Evolutionary conservation across 2,113 vertebrate species (phyloP).

Genomic region (Toxostoma redivivum): DNA sequence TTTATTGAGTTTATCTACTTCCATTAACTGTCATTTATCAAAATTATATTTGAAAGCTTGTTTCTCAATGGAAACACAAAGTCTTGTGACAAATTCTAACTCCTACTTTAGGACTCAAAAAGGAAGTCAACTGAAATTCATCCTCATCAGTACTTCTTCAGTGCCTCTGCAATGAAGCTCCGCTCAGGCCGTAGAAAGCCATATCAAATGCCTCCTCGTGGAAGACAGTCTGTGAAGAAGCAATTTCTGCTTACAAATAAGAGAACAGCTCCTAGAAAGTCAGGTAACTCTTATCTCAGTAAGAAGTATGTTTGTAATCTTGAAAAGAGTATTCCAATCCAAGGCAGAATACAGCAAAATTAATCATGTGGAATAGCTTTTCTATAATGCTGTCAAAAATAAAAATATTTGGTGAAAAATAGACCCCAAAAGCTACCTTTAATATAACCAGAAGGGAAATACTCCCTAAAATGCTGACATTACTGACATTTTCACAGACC

Average conservation of each 20-base stretch:
- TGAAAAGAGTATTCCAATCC: neutral
- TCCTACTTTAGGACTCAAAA: neutral
- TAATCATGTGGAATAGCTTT: neutral
- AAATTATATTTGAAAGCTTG: neutral
- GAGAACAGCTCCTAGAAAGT: neutral
- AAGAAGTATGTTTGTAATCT: neutral
- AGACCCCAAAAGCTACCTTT: neutral
- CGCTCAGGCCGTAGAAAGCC: neutral
- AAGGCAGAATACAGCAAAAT: neutral
- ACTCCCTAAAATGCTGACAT: neutral
- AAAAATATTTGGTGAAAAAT: neutral
- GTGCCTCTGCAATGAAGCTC: neutral
- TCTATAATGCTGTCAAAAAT: neutral
- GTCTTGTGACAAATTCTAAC: neutral
- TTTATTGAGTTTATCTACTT: neutral
- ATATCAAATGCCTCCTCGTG: rapidly evolving
- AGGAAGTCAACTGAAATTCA: neutral
- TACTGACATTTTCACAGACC: neutral
- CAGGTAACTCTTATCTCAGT: slow-evolving; percentile 24
- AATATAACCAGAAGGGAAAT: neutral
- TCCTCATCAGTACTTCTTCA: neutral
- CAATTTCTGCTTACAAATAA: rapidly evolving
- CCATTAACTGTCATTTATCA: neutral
- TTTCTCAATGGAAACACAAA: neutral
- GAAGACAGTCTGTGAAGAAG: rapidly evolving